phyloP scores from a whole-genome alignment of 1,140 invertebrate genomes.

The Bombus consobrinus region DNA sequence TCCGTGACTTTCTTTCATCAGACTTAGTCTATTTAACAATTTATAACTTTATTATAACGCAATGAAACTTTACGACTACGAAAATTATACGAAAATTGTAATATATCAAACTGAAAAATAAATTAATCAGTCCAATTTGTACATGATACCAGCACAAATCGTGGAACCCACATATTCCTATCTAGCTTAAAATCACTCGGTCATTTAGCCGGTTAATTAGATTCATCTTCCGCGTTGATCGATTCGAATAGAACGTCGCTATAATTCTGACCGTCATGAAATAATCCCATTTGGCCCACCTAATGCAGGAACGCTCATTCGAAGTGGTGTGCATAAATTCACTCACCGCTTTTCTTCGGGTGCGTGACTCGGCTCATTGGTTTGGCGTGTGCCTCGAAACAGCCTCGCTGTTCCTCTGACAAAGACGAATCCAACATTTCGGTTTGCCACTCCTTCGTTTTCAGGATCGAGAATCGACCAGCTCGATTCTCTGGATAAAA shows the following conservation, averaged over 20 bases:
- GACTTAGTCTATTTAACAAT: not conserved
- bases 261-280: constrained; percentile 67
- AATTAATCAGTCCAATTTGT: not conserved
- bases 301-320: constrained; percentile 42
- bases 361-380: constrained; percentile 48
- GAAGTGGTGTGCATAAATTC: constrained; percentile 34
- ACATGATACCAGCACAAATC: not conserved
- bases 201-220: constrained; percentile 10
- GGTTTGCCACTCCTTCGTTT: not conserved
- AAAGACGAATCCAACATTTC: constrained; percentile 17
- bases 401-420: constrained; percentile 2
- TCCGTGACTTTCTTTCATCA: not conserved
- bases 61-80: not conserved
- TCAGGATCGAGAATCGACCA: not conserved
- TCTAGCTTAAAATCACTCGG: not conserved
- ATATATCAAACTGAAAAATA: not conserved
- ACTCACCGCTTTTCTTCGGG: constrained; percentile 40
- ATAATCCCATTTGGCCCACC: constrained; percentile 63
- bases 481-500: constrained; percentile 12
- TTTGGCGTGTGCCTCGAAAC: constrained; percentile 6
- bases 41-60: not conserved
- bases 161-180: not conserved
- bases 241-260: constrained; percentile 39
- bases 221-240: constrained; percentile 12
- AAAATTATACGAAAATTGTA: not conserved